Evolutionary conservation across 2,888 invertebrate species (phyloP).

Genomic region (Esperia sulphurella): DNA sequence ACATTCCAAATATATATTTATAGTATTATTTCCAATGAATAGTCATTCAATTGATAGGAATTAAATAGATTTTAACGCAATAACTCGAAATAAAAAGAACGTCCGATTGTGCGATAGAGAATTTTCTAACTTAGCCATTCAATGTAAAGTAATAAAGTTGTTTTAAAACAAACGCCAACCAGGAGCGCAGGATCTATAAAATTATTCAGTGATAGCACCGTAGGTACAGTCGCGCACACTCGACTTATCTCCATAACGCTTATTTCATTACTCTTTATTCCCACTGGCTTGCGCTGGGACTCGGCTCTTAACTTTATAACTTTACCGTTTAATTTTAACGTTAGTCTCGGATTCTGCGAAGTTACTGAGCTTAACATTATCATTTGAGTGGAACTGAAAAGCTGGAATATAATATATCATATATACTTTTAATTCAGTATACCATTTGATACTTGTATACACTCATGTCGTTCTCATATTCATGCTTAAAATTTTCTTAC

Average conservation of each 20-base stretch:
- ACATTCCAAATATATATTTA: too few species aligned
- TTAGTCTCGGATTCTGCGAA: background rate
- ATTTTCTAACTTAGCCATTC: background rate
- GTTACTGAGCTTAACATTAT: slow-evolving; percentile 1
- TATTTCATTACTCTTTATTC: slow-evolving; percentile 34
- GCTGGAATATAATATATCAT: too few species aligned
- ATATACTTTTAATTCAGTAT: too few species aligned
- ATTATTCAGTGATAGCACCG: slow-evolving; percentile 17
- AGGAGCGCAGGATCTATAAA: slow-evolving; percentile 12
- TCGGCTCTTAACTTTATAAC: slow-evolving; percentile 11
- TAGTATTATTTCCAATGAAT: too few species aligned
- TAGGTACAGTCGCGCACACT: slow-evolving; percentile 8
- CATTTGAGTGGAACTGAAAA: too few species aligned
- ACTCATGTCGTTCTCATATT: too few species aligned
- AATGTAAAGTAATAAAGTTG: slow-evolving; percentile 9
- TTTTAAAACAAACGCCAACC: slow-evolving; percentile 3
- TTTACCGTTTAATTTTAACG: slow-evolving; percentile 17
- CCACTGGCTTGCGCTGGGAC: background rate
- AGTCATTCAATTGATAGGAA: too few species aligned
- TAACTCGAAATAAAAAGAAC: too few species aligned
- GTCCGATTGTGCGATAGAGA: too few species aligned
- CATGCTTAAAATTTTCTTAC: too few species aligned
- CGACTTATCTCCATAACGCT: slow-evolving; percentile 37
- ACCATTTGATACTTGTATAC: too few species aligned
- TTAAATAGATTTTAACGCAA: too few species aligned